These are phyloP conservation scores for Drosophila peninsularis DNA, from an alignment of 2,888 invertebrate species.

Conservation along the genomic window DNA sequence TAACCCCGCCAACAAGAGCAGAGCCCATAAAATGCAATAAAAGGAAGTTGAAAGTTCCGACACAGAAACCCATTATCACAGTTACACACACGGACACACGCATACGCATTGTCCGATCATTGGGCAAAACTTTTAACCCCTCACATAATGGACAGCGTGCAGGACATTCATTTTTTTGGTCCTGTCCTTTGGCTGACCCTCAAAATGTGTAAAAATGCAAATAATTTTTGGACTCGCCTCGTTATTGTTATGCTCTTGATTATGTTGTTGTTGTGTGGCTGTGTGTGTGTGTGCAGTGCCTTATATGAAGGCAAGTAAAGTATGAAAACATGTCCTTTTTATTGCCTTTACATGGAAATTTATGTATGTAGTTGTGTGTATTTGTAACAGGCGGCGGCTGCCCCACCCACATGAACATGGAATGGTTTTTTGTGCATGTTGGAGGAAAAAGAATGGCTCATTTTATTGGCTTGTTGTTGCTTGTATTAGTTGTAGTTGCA, in stretches of 20 bases:
- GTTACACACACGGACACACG: conserved; percentile 48
- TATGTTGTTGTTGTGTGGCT: conserved; percentile 62
- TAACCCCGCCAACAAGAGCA: conserved; percentile 25
- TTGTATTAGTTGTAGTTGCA: conserved; percentile 34
- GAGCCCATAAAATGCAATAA: conserved; percentile 80
- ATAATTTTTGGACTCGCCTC: conserved; percentile 69
- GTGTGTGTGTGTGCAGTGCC: conserved; percentile 23
- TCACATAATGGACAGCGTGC: conserved; percentile 70
- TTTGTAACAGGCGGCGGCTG: conserved; percentile 18
- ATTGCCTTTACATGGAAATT: conserved; percentile 81
- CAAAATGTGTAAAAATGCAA: conserved; percentile 81
- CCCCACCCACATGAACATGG: conserved; percentile 5
- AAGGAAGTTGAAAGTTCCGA: conserved; percentile 81
- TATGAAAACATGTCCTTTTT: conserved; percentile 78
- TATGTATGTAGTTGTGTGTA: conserved; percentile 67
- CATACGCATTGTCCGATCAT: conserved; percentile 59
- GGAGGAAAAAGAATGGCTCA: conserved; percentile 60
- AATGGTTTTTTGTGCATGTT: conserved; percentile 24
- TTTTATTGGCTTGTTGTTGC: conserved; percentile 74
- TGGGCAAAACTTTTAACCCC: conserved; percentile 72
- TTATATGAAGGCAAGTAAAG: conserved; percentile 32
- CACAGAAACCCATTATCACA: conserved; percentile 81
- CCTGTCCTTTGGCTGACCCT: conserved; percentile 74
- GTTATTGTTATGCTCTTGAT: conserved; percentile 80
- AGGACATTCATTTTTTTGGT: conserved; percentile 71